Conservation (phyloP, 2,888 invertebrate genomes). For the Zonitis immaculata region DNA sequence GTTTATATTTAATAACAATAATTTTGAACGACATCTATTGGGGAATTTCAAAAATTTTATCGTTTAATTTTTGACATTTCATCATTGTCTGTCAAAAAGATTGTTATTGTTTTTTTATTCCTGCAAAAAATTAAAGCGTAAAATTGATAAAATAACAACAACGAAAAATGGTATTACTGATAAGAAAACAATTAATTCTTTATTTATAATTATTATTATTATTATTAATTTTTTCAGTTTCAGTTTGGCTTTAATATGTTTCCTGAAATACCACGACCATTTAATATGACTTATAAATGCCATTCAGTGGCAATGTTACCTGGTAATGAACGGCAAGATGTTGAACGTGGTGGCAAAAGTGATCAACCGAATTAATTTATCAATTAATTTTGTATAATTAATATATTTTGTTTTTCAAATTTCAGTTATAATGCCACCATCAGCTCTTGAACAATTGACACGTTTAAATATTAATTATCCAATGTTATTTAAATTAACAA, state of each 20-base stretch:
- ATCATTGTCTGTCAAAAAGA: neutral
- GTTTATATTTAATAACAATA: too few relatives aligned
- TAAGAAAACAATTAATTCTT: neutral
- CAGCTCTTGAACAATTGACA: slow-evolving; percentile 88
- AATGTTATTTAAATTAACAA: slow-evolving; percentile 95
- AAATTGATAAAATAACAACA: neutral
- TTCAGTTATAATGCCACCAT: slow-evolving; percentile 96
- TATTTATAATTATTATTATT: slow-evolving; percentile 4
- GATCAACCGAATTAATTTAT: slow-evolving; percentile 46
- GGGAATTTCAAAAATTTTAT: too few relatives aligned
- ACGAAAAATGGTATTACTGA: slow-evolving; percentile 6
- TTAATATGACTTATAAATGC: slow-evolving; percentile 81
- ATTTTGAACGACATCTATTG: too few relatives aligned
- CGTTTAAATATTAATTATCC: slow-evolving; percentile 95
- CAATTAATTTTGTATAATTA: neutral
- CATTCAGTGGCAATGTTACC: slow-evolving; percentile 94
- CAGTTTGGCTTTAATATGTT: slow-evolving; percentile 88
- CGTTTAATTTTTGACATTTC: neutral
- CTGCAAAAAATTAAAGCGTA: too few relatives aligned
- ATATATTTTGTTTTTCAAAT: slow-evolving; percentile 29
- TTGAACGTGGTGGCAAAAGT: slow-evolving; percentile 97
- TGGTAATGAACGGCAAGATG: slow-evolving; percentile 88
- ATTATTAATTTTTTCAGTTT: slow-evolving; percentile 50
- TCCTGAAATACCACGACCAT: slow-evolving; percentile 75
- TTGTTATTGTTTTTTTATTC: neutral